Conservation (phyloP, 2,888 invertebrate genomes). For the Callosobruchus maculatus region DNA sequence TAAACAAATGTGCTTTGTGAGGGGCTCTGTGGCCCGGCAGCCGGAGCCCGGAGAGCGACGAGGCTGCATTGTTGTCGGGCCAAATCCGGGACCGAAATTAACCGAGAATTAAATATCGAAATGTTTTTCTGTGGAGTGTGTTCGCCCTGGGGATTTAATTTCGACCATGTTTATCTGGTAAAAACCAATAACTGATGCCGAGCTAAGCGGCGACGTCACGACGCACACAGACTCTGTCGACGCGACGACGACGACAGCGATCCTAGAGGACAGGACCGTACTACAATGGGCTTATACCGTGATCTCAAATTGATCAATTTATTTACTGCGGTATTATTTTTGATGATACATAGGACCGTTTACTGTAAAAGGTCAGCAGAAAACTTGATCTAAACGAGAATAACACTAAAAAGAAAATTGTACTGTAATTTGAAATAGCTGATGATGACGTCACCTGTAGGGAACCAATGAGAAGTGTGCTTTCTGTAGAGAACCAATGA, state of each 20-base stretch:
- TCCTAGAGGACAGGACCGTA: conserved; percentile 3
- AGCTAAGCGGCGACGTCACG: too few species aligned
- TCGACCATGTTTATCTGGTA: conserved; percentile 50
- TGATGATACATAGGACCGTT: too few species aligned
- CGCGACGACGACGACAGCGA: neutral
- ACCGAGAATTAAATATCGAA: conserved; percentile 49
- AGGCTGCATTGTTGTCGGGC: conserved; percentile 24
- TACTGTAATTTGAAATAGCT: too few species aligned
- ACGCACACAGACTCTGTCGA: neutral
- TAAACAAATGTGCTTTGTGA: conserved; percentile 25
- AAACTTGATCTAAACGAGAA: too few species aligned
- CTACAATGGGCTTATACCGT: neutral
- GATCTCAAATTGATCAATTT: too few species aligned
- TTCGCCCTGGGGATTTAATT: conserved; percentile 49
- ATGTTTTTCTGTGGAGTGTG: conserved; percentile 47
- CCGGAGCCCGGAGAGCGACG: conserved; percentile 4
- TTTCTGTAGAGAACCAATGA: too few species aligned
- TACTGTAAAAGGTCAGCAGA: too few species aligned
- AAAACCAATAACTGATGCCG: conserved; percentile 46
- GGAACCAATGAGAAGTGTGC: too few species aligned
- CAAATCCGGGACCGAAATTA: conserved; percentile 42
- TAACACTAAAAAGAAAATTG: too few species aligned
- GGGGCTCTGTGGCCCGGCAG: conserved; percentile 11
- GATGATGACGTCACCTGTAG: too few species aligned
- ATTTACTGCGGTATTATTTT: too few species aligned